Percentiles rank a stretch among this genome's conserved stretches.
Evolutionary conservation across 2,113 vertebrate genomes (phyloP).

Genomic region (Corvus cornix): DNA sequence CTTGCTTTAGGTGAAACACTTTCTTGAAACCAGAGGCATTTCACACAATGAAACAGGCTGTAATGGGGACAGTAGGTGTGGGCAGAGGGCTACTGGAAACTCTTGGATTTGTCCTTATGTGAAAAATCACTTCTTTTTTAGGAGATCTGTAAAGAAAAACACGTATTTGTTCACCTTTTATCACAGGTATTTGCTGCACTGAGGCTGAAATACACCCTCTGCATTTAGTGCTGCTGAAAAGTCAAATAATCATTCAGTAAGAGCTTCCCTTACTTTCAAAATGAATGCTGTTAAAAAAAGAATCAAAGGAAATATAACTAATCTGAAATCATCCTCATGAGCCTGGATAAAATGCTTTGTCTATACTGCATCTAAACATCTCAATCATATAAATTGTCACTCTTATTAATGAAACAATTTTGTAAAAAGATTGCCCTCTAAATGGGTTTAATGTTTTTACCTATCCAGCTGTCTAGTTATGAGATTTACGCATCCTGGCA

Average conservation of each 20-base stretch:
- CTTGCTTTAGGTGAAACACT: conserved; percentile 87
- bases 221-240: conserved; percentile 38
- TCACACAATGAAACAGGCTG: conserved; percentile 74
- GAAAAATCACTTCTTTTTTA: conserved; percentile 33
- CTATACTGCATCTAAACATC: conserved; percentile 66
- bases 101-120: conserved; percentile 60
- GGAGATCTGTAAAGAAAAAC: neutral
- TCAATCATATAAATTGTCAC: conserved; percentile 74
- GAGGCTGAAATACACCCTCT: conserved; percentile 6
- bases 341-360: conserved; percentile 58
- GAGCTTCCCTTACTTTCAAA: conserved; percentile 32
- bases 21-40: conserved; percentile 80
- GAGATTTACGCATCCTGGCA: conserved; percentile 61
- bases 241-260: conserved; percentile 28
- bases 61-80: conserved; percentile 62
- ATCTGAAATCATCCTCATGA: conserved; percentile 53
- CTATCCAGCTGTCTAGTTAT: conserved; percentile 59
- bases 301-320: conserved; percentile 51
- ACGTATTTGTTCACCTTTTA: conserved; percentile 15
- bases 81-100: conserved; percentile 60
- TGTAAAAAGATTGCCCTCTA: conserved; percentile 70
- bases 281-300: conserved; percentile 42
- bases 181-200: neutral
- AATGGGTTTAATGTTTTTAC: conserved; percentile 71
- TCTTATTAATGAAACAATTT: conserved; percentile 77